phyloP scores from a whole-genome alignment of 1,140 invertebrate genomes.

The Drosophila chauvacae region DNA sequence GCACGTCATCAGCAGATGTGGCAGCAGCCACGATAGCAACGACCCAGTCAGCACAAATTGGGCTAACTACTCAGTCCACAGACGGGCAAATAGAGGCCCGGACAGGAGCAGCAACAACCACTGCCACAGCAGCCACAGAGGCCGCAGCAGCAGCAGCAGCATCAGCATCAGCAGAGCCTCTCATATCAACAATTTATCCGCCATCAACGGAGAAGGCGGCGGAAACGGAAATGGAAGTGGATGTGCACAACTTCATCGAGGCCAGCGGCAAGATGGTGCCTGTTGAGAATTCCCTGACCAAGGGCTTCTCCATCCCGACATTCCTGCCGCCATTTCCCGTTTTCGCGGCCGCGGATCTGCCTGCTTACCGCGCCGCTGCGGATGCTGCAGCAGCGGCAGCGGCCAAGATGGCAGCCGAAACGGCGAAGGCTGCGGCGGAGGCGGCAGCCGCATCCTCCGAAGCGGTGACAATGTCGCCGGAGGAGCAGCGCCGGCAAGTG shows the following conservation, averaged over 20 bases:
- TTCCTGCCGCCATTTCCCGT: conserved; percentile 80
- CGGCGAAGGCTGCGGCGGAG: conserved; percentile 16
- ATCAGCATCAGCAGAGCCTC: conserved; percentile 33
- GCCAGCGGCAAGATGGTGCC: conserved; percentile 28
- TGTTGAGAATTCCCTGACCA: conserved; percentile 71
- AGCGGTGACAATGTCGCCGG: conserved; percentile 63
- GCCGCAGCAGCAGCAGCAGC: conserved; percentile 17
- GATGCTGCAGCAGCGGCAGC: conserved; percentile 57
- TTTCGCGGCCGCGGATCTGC: conserved; percentile 78
- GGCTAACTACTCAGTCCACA: conserved; percentile 63
- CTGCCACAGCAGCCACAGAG: conserved; percentile 12
- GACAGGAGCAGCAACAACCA: conserved; percentile 25
- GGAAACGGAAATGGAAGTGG: conserved; percentile 74
- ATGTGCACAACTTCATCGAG: conserved; percentile 71
- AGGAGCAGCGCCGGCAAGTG: conserved; percentile 63
- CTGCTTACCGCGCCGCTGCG: conserved; percentile 72
- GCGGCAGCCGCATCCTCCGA: conserved; percentile 45
- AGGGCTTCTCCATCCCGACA: conserved; percentile 82
- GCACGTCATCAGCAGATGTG: conserved; percentile 65
- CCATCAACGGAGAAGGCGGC: conserved; percentile 43
- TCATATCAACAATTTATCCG: conserved; percentile 76
- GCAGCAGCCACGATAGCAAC: conserved; percentile 37
- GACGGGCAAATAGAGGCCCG: conserved; percentile 26
- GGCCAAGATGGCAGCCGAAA: conserved; percentile 37
- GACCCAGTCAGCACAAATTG: conserved; percentile 73